Evolutionary conservation across 2,113 vertebrate species (phyloP).

Genomic region (human (Homo sapiens)): GRCh38 chr11:85756501-85757000

Average conservation of each 20-base stretch:
- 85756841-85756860: neutral
- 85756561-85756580: neutral
- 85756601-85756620: neutral
- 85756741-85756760: neutral
- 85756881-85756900: neutral
- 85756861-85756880: neutral
- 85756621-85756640: neutral
- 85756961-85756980: neutral
- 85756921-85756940: neutral
- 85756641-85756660: neutral
- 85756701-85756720: neutral
- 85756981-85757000: neutral
- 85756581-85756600: neutral
- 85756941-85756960: neutral
- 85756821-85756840: neutral
- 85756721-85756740: neutral
- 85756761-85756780: neutral
- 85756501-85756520: neutral
- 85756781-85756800: constrained; percentile 1
- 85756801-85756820: constrained; percentile 1
- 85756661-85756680: neutral
- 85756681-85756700: neutral
- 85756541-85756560: neutral
- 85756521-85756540: neutral
- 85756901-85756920: neutral